Conservation (phyloP, 1,140 invertebrate species). For the Drosophila suzukii region DNA sequence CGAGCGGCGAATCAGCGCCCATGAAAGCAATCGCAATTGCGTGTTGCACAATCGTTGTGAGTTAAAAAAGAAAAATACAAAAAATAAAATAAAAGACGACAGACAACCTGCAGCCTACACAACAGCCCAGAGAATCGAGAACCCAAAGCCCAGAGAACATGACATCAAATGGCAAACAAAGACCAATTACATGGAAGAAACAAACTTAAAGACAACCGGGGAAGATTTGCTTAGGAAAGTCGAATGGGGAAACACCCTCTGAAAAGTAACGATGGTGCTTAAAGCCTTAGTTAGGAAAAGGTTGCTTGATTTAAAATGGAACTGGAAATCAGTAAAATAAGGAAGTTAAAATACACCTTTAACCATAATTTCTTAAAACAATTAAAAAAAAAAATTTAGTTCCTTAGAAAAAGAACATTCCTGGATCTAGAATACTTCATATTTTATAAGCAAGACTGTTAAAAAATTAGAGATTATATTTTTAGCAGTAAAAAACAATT, state of each 20-base stretch:
- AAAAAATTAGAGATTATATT: too few species aligned
- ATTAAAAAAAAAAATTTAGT: too few species aligned
- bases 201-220: slow-evolving; percentile 24
- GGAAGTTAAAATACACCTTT: too few species aligned
- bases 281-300: too few species aligned
- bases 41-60: slow-evolving; percentile 76
- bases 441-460: too few species aligned
- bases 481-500: too few species aligned
- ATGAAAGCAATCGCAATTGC: slow-evolving; percentile 74
- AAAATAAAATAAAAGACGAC: slow-evolving; percentile 29
- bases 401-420: too few species aligned
- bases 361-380: too few species aligned
- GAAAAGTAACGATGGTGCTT: too few species aligned
- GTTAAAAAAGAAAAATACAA: not conserved
- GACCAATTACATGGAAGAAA: slow-evolving; percentile 71
- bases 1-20: slow-evolving; percentile 64
- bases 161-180: slow-evolving; percentile 80
- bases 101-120: slow-evolving; percentile 69
- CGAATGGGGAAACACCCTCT: slow-evolving; percentile 9
- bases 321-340: too few species aligned
- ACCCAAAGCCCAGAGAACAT: slow-evolving; percentile 67
- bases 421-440: too few species aligned
- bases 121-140: slow-evolving; percentile 35
- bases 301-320: too few species aligned
- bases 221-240: not conserved